These are phyloP conservation scores for Orussus abietinus DNA, from an alignment of 1,140 invertebrate species.

Conservation along the genomic window DNA sequence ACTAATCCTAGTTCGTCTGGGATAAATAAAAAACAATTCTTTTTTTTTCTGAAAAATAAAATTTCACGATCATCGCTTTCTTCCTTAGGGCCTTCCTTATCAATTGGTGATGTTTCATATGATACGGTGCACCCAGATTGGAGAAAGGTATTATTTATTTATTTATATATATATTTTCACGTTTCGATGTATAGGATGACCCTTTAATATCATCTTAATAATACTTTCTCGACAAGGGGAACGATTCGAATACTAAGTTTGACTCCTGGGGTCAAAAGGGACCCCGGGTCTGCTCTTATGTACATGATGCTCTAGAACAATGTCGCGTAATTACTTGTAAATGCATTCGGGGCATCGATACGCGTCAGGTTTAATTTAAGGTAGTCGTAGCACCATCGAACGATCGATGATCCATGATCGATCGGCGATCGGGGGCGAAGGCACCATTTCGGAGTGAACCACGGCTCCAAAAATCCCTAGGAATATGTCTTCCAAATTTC, in stretches of 20 bases:
- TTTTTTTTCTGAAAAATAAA: constrained; percentile 6
- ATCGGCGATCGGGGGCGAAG: too few species aligned
- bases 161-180: too few species aligned
- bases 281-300: constrained; percentile 15
- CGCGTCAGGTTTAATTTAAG: background rate
- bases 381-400: background rate
- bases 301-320: constrained; percentile 1
- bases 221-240: constrained; percentile 26
- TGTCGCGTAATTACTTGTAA: background rate
- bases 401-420: too few species aligned
- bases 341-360: background rate
- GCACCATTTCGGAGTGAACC: too few species aligned
- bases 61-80: constrained; percentile 4
- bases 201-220: constrained; percentile 14
- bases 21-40: too few species aligned
- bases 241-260: constrained; percentile 20
- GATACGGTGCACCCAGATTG: constrained; percentile 3
- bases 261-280: constrained; percentile 27
- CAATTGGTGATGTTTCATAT: constrained; percentile 2
- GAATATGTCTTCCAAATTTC: too few species aligned
- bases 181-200: too few species aligned
- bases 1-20: too few species aligned
- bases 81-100: constrained; percentile 1
- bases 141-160: constrained; percentile 6
- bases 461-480: too few species aligned